Base-by-base conservation (phyloP, 2,113 vertebrate species). In the Rhinoderma darwinii region DNA sequence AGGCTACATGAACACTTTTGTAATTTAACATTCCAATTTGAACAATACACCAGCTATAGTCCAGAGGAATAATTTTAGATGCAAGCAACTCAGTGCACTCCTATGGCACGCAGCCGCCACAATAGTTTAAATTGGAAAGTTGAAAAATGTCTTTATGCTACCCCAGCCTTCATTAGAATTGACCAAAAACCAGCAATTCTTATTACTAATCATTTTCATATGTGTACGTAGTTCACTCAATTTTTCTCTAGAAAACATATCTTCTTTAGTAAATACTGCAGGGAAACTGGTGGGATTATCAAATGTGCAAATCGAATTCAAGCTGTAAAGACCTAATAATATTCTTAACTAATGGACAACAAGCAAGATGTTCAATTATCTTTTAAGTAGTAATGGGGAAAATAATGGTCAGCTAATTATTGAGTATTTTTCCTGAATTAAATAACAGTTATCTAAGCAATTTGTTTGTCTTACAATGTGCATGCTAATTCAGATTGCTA, bases 381-480 rank as follows among this genome's bases (percentile, higher is more conserved):
- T 82, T 61, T 63, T 82, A 82, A 82, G 59, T 44, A 82, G 79
- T 82, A 59, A 82, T 82, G 79, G 56, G 79, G 25, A 82, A 82
- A 82, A 82, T 82, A 82, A 82, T 82, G 79, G 51, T 82, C 79
- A 82, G n/a, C 56, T 63, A 82, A 82, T 82, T 66, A 82, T 61
- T 82, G 37, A 56, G 76, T 56, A 50, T 78, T 78, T 82, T 82
- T 63, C 59, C 79, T 66, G 79, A 82, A 82, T 63, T 82, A 82
- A 63, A 82, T 61, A 82, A 63, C 79, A 63, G 56, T 82, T 82
- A 66, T 66, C 79, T 63, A 30, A 63, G 79, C 59, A 82, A 63
- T 66, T 54, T 78, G 76, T 78, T 63, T 82, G 41, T 30, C 27
- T 82, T 30, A 44, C 61, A 82, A 44, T 66, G 39, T 18, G 59